phyloP scores from a whole-genome alignment of 2,888 invertebrate species.

The Magallana nippona region DNA sequence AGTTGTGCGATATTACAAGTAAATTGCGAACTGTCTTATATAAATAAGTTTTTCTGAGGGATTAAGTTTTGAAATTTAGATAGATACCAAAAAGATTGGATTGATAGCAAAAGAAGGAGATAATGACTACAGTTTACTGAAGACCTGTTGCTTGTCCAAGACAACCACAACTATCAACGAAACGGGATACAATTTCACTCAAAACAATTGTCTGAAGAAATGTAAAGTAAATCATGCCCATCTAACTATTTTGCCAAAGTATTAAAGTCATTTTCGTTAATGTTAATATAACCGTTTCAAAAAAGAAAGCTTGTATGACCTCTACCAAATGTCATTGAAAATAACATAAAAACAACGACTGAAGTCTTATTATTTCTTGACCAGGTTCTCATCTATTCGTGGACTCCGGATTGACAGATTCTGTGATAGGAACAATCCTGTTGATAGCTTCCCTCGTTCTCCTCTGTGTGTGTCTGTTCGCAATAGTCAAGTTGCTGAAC shows the following conservation, averaged over 20 bases:
- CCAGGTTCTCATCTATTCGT: slow-evolving; percentile 57
- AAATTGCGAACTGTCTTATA: too few relatives aligned
- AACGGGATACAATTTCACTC: slow-evolving; percentile 10
- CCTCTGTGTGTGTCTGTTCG: slow-evolving; percentile 68
- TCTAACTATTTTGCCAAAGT: neutral
- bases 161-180: neutral
- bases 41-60: neutral
- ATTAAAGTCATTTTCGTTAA: too few relatives aligned
- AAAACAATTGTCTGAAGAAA: neutral
- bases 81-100: slow-evolving; percentile 50
- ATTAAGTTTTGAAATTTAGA: slow-evolving; percentile 36
- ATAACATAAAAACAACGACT: neutral
- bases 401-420: slow-evolving; percentile 66
- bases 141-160: slow-evolving; percentile 39
- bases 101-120: slow-evolving; percentile 47
- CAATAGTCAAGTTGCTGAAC: slow-evolving; percentile 75
- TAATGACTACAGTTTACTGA: slow-evolving; percentile 38
- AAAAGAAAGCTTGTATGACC: too few relatives aligned
- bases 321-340: neutral
- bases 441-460: slow-evolving; percentile 67
- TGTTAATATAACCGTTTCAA: too few relatives aligned
- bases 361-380: neutral
- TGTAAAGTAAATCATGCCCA: neutral
- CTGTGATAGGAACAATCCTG: slow-evolving; percentile 66
- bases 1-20: too few relatives aligned